phyloP scores from a whole-genome alignment of 53 echinoderm and acorn worm species.

The Arbacia lixula region DNA sequence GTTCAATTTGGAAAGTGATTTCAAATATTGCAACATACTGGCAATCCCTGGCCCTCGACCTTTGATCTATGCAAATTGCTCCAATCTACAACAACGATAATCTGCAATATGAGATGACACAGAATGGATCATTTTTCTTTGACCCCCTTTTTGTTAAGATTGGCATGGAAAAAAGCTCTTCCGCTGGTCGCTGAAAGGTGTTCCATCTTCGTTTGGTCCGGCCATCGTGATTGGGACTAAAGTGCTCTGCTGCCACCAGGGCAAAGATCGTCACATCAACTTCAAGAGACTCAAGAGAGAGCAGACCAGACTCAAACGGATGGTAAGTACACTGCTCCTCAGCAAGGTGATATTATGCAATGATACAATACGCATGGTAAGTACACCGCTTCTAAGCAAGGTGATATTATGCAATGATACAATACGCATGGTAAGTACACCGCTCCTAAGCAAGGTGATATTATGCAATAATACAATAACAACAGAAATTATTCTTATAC shows the following conservation, averaged over 20 bases:
- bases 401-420: no score
- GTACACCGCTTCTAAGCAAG: no score
- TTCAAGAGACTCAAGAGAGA: constrained; percentile 24
- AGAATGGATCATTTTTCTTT: neutral
- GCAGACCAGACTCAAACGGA: neutral
- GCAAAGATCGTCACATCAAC: constrained; percentile 15
- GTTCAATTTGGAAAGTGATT: no score
- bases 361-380: no score
- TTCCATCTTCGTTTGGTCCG: constrained; percentile 6
- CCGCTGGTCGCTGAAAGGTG: constrained; percentile 21
- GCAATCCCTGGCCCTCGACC: no score
- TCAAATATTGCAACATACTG: no score
- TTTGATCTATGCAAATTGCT: neutral
- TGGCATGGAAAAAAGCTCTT: constrained; percentile 25
- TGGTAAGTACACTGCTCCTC: constrained; percentile 23
- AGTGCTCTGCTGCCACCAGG: constrained; percentile 24
- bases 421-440: no score
- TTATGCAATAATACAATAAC: no score
- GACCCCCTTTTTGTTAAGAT: neutral
- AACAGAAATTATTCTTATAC: no score
- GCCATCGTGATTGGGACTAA: constrained; percentile 24
- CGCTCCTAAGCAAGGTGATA: no score
- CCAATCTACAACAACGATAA: neutral
- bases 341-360: no score
- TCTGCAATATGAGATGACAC: no score